phyloP scores from a whole-genome alignment of 1,140 invertebrate species.

The Trachelipus rathkii region DNA sequence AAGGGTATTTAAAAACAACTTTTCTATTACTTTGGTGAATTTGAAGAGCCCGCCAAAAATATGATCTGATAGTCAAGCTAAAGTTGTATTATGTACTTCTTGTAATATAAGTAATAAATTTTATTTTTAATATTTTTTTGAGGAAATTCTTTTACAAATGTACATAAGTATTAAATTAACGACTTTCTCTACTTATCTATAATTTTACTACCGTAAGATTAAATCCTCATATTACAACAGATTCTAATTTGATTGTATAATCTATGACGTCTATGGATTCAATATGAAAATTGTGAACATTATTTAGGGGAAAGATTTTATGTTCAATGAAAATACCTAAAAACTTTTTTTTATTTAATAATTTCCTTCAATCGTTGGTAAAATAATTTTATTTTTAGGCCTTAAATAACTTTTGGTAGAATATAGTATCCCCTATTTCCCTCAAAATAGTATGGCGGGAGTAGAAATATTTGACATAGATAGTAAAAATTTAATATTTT shows the following conservation, averaged over 20 bases:
- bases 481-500: background rate
- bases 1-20: background rate
- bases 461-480: background rate
- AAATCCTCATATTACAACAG: background rate
- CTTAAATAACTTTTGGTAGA: background rate
- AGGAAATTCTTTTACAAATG: background rate
- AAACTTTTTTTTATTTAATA: background rate
- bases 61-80: background rate
- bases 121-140: background rate
- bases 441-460: conserved; percentile 1
- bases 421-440: background rate
- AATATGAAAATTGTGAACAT: background rate
- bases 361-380: background rate
- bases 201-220: background rate
- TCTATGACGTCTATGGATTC: conserved; percentile 1
- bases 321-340: background rate
- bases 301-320: background rate
- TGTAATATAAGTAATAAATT: background rate
- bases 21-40: background rate
- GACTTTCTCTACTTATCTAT: background rate
- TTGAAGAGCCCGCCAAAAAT: background rate
- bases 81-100: background rate
- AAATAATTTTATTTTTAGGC: background rate
- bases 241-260: background rate
- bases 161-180: background rate